Evolutionary conservation across 23 tunicate genomes (phyloP).

Genomic region (Trididemnum clinides): DNA sequence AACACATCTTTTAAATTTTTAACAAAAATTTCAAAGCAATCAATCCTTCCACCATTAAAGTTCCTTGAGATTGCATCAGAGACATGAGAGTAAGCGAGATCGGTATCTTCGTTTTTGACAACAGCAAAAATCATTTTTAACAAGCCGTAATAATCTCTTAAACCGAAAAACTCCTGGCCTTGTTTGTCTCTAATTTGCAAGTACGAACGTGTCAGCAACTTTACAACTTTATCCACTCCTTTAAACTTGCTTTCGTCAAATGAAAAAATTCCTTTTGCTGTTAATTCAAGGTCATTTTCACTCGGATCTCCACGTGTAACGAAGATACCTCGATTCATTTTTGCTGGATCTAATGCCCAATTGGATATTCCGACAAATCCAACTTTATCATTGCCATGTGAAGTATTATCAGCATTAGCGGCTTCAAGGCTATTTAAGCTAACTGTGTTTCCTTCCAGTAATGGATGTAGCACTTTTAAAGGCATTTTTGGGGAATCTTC

Average conservation of each 20-base stretch:
- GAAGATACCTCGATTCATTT: conserved; percentile 91
- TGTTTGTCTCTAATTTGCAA: conserved; percentile 49
- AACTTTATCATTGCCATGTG: conserved; percentile 34
- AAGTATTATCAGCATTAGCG: background rate
- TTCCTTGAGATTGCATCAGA: conserved; percentile 49
- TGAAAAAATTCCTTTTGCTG: conserved; percentile 79
- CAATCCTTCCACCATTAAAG: conserved; percentile 45
- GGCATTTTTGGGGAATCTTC: conserved; percentile 72
- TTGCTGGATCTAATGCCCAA: conserved; percentile 94
- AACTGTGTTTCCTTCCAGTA: conserved; percentile 49
- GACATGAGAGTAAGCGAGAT: background rate
- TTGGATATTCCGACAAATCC: conserved; percentile 93
- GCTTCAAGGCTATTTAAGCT: no score
- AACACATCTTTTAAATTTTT: conserved; percentile 16
- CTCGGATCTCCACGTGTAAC: conserved; percentile 79
- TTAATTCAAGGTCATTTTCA: conserved; percentile 55
- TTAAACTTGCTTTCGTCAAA: conserved; percentile 49
- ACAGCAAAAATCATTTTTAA: conserved; percentile 65
- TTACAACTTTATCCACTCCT: background rate
- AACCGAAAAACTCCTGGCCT: conserved; percentile 73
- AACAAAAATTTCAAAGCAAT: conserved; percentile 26
- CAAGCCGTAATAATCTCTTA: conserved; percentile 76
- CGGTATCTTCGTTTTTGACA: background rate
- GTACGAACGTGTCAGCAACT: conserved; percentile 51
- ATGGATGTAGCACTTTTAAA: conserved; percentile 63